Percentiles rank a stretch among this genome's conserved stretches.
phyloP scores from a whole-genome alignment of 1,140 invertebrate species.

The Nylanderia fulva region DNA sequence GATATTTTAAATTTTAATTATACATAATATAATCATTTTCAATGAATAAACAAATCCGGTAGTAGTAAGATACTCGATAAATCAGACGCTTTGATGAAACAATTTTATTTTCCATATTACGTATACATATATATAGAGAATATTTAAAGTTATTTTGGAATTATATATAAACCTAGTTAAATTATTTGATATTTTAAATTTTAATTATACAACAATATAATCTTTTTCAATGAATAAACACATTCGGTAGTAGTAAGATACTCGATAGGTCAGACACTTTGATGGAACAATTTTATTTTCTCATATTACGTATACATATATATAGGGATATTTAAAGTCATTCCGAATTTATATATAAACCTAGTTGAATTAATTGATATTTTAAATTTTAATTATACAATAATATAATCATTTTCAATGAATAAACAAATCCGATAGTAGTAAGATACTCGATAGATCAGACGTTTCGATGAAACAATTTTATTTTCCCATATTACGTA shows the following conservation, averaged over 20 bases:
- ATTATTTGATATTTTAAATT: not conserved
- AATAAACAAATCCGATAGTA: slow-evolving; percentile 44
- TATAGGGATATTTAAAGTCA: not conserved
- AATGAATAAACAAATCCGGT: slow-evolving; percentile 38
- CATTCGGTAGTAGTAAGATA: slow-evolving; percentile 74
- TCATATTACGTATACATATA: too few relatives aligned
- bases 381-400: too few relatives aligned
- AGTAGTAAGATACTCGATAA: not conserved
- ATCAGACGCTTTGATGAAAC: not conserved
- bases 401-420: not conserved
- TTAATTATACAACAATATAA: too few relatives aligned
- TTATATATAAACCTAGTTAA: not conserved
- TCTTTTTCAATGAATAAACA: slow-evolving; percentile 83
- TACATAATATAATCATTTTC: not conserved
- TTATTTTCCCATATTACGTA: not conserved
- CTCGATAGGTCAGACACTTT: not conserved
- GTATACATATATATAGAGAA: too few relatives aligned
- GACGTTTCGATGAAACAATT: not conserved
- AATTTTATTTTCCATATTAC: not conserved
- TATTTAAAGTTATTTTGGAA: not conserved
- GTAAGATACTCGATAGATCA: slow-evolving; percentile 1
- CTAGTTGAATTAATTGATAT: not conserved
- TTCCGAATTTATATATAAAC: not conserved
- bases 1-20: not conserved
- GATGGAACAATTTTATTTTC: not conserved